These are phyloP conservation scores for Bellardia bayeri DNA, from an alignment of 2,888 invertebrate genomes.

Conservation along the genomic window DNA sequence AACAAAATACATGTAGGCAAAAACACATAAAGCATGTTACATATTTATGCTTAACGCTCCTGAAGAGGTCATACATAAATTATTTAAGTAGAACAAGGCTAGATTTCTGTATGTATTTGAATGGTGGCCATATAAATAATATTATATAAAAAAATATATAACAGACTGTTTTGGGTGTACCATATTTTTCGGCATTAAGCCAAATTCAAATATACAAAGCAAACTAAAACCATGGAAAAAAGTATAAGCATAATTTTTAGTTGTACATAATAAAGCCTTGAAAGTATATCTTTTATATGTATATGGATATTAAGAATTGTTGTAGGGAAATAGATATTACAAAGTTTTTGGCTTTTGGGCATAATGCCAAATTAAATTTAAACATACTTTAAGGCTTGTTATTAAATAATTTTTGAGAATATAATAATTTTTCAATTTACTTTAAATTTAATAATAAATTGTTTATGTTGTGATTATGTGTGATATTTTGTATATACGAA, in stretches of 20 bases:
- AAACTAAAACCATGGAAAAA: constrained; percentile 8
- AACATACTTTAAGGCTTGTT: background rate
- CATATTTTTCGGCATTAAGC: constrained; percentile 73
- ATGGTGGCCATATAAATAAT: constrained; percentile 14
- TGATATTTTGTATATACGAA: too few relatives aligned
- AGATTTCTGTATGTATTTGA: constrained; percentile 53
- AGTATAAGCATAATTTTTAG: constrained; percentile 50
- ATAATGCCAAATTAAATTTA: constrained; percentile 20
- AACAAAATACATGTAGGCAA: constrained; percentile 21
- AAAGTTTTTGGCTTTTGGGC: constrained; percentile 12
- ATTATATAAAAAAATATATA: background rate
- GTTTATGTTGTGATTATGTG: background rate
- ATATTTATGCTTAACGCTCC: constrained; percentile 66
- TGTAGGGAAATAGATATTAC: background rate
- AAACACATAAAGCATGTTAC: constrained; percentile 27
- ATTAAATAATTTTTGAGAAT: background rate
- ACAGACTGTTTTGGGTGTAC: constrained; percentile 32
- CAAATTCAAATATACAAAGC: constrained; percentile 50
- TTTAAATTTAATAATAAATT: background rate
- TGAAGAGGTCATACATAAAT: constrained; percentile 72
- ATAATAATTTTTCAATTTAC: background rate
- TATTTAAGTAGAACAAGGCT: constrained; percentile 76
- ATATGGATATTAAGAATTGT: background rate
- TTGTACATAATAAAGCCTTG: constrained; percentile 47
- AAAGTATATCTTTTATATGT: constrained; percentile 51